A percentile compares a stretch with the other conserved stretches of the same genome.
phyloP scores from a whole-genome alignment of 2,888 invertebrate species.

The Lepas anatifera region DNA sequence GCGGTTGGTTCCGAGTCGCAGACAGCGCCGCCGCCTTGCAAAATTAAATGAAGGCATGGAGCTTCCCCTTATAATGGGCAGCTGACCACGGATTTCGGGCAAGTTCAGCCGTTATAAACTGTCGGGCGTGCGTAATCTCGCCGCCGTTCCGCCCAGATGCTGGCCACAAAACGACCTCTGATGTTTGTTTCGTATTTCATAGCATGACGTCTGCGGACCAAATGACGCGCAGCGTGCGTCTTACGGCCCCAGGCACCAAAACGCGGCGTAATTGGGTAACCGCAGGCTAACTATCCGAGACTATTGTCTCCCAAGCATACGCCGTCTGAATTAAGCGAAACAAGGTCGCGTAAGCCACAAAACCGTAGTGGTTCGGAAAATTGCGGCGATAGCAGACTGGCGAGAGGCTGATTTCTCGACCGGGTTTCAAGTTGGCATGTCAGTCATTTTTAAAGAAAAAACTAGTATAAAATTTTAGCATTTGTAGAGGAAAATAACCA shows the following conservation, averaged over 20 bases:
- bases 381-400: too few species aligned
- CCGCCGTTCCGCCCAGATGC: not conserved
- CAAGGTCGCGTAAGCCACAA: too few species aligned
- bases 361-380: too few species aligned
- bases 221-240: not conserved
- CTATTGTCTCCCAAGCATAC: too few species aligned
- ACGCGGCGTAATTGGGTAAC: too few species aligned
- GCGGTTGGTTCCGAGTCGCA: not conserved
- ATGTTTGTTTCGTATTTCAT: slow-evolving; percentile 12
- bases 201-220: not conserved
- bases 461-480: too few species aligned
- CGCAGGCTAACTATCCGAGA: too few species aligned
- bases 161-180: not conserved
- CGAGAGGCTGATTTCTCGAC: too few species aligned
- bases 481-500: too few species aligned
- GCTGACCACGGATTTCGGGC: not conserved
- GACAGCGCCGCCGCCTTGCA: not conserved
- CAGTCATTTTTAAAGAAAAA: too few species aligned
- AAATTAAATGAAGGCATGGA: not conserved
- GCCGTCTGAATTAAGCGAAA: too few species aligned
- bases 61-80: not conserved
- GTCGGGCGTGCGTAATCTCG: not conserved
- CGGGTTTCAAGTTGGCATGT: too few species aligned
- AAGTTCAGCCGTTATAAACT: not conserved
- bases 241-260: not conserved